Conservation (phyloP, 1,140 invertebrate species). For the Diorhabda sublineata region DNA sequence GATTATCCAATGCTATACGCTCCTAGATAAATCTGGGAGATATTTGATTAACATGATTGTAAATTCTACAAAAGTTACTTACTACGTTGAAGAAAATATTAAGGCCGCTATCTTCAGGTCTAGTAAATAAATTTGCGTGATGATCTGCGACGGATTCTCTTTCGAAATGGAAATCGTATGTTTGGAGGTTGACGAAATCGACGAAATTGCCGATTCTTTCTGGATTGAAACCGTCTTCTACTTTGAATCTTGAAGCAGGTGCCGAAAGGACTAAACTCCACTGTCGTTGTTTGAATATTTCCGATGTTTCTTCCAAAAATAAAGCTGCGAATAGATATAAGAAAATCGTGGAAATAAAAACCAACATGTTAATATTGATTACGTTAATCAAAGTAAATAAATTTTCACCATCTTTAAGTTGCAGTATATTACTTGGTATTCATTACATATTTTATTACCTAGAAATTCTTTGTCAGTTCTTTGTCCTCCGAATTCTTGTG, state of each 20-base stretch:
- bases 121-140: conserved; percentile 51
- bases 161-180: conserved; percentile 65
- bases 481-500: conserved; percentile 48
- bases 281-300: conserved; percentile 49
- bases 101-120: conserved; percentile 40
- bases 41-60: too few species aligned
- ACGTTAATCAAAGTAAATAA: too few species aligned
- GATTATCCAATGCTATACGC: too few species aligned
- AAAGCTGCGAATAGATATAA: conserved; percentile 26
- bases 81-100: conserved; percentile 48
- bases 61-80: conserved; percentile 24
- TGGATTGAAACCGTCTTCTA: conserved; percentile 51
- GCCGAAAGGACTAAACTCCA: conserved; percentile 56
- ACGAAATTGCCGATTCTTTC: conserved; percentile 46
- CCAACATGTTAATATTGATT: too few species aligned
- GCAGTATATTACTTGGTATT: too few species aligned
- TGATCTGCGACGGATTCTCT: conserved; percentile 59
- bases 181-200: conserved; percentile 67
- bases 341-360: too few species aligned
- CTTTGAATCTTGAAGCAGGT: conserved; percentile 51
- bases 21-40: too few species aligned
- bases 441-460: background rate
- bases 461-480: conserved; percentile 47
- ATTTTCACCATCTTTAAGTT: too few species aligned
- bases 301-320: conserved; percentile 51